Percentiles rank a stretch among this genome's conserved stretches.
phyloP scores from a whole-genome alignment of 2,888 invertebrate species.

The Orthonychiurus folsomi region DNA sequence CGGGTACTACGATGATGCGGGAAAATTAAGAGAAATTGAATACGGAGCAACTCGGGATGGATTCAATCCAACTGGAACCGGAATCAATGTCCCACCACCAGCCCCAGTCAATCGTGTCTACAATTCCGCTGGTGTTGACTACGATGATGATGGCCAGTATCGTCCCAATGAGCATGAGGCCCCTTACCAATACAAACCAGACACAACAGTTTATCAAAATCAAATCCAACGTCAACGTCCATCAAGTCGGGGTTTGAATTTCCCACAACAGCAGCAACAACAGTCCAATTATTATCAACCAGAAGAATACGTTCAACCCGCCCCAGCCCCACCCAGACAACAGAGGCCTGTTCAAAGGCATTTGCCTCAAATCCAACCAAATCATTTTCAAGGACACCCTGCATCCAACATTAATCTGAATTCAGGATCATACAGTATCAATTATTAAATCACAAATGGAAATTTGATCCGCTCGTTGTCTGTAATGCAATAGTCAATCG shows the following conservation, averaged over 20 bases:
- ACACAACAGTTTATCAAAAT: slow-evolving; percentile 43
- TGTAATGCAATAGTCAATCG: too few species aligned
- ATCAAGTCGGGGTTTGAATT: slow-evolving; percentile 5
- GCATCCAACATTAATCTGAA: slow-evolving; percentile 63
- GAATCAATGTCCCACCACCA: slow-evolving; percentile 53
- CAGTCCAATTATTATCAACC: slow-evolving; percentile 39
- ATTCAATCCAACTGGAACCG: slow-evolving; percentile 75
- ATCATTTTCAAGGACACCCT: slow-evolving; percentile 56
- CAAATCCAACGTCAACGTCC: slow-evolving; percentile 46
- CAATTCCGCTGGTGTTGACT: neutral
- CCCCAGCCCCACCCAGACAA: slow-evolving; percentile 31
- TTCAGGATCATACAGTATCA: slow-evolving; percentile 68
- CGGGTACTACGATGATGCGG: slow-evolving; percentile 74
- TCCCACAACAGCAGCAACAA: slow-evolving; percentile 42
- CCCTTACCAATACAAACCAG: slow-evolving; percentile 15
- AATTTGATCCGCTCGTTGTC: too few species aligned
- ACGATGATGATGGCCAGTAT: slow-evolving; percentile 23
- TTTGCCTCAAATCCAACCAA: slow-evolving; percentile 29
- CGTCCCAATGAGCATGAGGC: slow-evolving; percentile 21
- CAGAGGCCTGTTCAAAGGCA: slow-evolving; percentile 34
- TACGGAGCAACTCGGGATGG: slow-evolving; percentile 75
- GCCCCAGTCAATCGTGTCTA: slow-evolving; percentile 2
- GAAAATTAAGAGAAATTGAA: slow-evolving; percentile 69
- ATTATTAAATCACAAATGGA: slow-evolving; percentile 51
- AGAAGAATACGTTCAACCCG: slow-evolving; percentile 41